Conservation (phyloP, 2,113 vertebrate species). For the Rhipidura dahli region DNA sequence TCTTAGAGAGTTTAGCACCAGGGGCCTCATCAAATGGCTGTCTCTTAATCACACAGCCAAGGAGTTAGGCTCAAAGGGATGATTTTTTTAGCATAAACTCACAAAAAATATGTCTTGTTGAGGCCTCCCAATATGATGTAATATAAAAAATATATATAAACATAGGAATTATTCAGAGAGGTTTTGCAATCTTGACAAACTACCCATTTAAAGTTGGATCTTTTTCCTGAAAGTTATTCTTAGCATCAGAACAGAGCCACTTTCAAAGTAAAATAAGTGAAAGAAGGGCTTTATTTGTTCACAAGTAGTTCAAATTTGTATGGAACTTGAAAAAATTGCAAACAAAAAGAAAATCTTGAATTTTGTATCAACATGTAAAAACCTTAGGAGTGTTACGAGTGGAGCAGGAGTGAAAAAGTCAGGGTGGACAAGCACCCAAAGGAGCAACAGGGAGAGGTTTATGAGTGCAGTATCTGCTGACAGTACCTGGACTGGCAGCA, state of each 20-base stretch:
- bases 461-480: neutral
- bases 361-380: neutral
- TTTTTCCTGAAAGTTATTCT: neutral
- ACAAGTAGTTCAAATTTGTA: neutral
- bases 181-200: conserved; percentile 3
- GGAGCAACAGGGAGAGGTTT: neutral
- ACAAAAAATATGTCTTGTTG: neutral
- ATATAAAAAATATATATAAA: conserved; percentile 24
- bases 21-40: neutral
- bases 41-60: neutral
- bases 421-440: neutral
- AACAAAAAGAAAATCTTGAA: neutral
- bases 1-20: neutral
- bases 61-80: neutral
- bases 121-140: conserved; percentile 5
- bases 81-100: conserved; percentile 2
- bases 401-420: neutral
- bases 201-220: neutral
- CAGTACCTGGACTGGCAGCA: neutral
- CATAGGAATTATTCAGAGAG: neutral
- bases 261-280: neutral
- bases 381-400: accelerated
- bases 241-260: neutral
- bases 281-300: neutral
- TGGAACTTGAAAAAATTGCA: neutral